Conservation (phyloP, 2,113 vertebrate species). For the Mormyrus lacerda region DNA sequence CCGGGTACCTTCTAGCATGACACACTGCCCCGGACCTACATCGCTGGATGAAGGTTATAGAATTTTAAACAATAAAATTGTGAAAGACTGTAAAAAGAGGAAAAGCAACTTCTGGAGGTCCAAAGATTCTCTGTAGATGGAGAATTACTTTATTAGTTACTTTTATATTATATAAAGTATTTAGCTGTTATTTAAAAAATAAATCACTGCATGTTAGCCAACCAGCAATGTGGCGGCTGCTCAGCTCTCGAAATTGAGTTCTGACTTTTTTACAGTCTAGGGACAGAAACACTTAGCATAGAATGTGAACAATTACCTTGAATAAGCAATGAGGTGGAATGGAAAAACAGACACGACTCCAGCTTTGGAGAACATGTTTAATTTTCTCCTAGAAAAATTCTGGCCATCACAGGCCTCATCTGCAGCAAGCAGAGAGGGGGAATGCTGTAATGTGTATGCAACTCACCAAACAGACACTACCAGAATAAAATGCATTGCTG, state of each 20-base stretch:
- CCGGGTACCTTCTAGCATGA: too few relatives aligned
- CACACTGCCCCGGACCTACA: too few relatives aligned
- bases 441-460: background rate
- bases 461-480: background rate
- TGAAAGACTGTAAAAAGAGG: background rate
- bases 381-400: background rate
- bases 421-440: background rate
- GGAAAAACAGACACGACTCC: background rate
- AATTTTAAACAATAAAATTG: background rate
- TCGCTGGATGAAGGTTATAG: background rate
- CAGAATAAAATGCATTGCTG: constrained; percentile 1
- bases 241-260: background rate
- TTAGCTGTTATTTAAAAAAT: background rate
- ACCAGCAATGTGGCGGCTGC: background rate
- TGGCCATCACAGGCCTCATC: background rate
- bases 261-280: background rate
- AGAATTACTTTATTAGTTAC: background rate
- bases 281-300: background rate
- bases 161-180: background rate
- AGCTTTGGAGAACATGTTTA: background rate
- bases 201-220: background rate
- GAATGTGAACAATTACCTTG: background rate
- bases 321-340: background rate
- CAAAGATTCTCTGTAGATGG: background rate
- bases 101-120: background rate